Evolutionary conservation across 2,888 invertebrate species (phyloP), one percentile per base, ranked within the genome.

Genomic region (Catocala nupta): DNA sequence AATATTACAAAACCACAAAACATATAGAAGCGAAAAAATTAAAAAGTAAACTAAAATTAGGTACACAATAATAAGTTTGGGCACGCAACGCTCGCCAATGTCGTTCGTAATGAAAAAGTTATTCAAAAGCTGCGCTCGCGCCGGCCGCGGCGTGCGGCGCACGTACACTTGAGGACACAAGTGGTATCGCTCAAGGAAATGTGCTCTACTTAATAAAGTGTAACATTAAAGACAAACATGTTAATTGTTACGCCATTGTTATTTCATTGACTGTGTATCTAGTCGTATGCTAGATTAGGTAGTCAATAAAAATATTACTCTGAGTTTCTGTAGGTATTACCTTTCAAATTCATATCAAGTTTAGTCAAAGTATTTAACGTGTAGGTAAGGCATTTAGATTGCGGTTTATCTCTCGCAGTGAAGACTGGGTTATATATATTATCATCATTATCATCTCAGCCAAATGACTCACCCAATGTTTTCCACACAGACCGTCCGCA

Each of bases 121-220:
- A 66, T 63, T 66, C 45, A 75, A 76, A 77, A 77, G 77, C 77
- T 77, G 68, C 65, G 71, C 62, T 36, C 9, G 65, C 55, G 64
- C 43, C 52, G 55, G 47, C 25, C 25, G 63, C 12, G 25, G 44
- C 39, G 54, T 12, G 25, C 43, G 66, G 67, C 58, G 58, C 48
- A 16, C 3, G 59, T 57, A 47, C 53, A 55, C 53, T 59, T 48
- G 47, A 48, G 1, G 6, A 60, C 65, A 65, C 49, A 74, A 71
- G 62, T 68, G 64, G 44, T 68, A 16, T 7, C 9, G 9, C 16
- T 49, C 49, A 49, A 49, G 48, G 48, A 49, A 47, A 47, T 47
- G 13, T 47, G 13, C 11, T 47, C 13, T 7, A 47, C 36, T 39
- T 39, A 8, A 25, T 25, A 25, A 39, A 39, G 6, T 3, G 65